Evolutionary conservation across 2,888 invertebrate species (phyloP).

Genomic region (Scaptomyza parva): DNA sequence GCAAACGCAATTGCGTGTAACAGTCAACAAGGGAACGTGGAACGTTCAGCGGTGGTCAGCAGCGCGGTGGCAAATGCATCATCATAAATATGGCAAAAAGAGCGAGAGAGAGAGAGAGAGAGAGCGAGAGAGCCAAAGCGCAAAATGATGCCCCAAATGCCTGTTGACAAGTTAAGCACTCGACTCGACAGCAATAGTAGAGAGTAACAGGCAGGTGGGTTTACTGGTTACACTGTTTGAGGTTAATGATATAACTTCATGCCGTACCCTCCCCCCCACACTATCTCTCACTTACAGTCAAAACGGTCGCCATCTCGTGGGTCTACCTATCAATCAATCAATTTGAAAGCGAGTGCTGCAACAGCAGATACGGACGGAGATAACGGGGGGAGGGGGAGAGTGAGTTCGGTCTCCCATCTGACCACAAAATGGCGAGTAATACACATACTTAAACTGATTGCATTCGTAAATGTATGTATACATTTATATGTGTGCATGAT

Average conservation of each 20-base stretch:
- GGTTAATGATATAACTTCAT: conserved; percentile 31
- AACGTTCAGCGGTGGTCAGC: neutral
- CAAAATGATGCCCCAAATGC: conserved; percentile 42
- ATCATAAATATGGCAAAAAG: conserved; percentile 57
- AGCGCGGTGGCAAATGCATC: conserved; percentile 40
- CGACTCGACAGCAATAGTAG: conserved; percentile 29
- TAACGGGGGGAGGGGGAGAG: neutral
- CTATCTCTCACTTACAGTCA: neutral
- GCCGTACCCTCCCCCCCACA: neutral
- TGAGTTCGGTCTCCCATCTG: neutral
- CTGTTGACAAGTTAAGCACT: conserved; percentile 49
- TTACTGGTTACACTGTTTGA: conserved; percentile 17
- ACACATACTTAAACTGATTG: conserved; percentile 12
- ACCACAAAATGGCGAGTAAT: neutral
- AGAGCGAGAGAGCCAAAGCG: conserved; percentile 27
- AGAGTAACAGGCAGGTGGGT: neutral
- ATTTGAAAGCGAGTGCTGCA: neutral
- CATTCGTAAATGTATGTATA: neutral
- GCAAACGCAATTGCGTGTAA: conserved; percentile 60
- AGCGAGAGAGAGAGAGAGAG: too few species aligned
- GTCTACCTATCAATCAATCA: conserved; percentile 25
- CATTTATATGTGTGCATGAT: too few species aligned
- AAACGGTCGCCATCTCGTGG: neutral
- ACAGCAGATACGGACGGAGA: neutral
- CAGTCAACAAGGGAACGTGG: conserved; percentile 3